phyloP scores from a whole-genome alignment of 2,113 vertebrate genomes.

The Dipodomys stephensi region DNA sequence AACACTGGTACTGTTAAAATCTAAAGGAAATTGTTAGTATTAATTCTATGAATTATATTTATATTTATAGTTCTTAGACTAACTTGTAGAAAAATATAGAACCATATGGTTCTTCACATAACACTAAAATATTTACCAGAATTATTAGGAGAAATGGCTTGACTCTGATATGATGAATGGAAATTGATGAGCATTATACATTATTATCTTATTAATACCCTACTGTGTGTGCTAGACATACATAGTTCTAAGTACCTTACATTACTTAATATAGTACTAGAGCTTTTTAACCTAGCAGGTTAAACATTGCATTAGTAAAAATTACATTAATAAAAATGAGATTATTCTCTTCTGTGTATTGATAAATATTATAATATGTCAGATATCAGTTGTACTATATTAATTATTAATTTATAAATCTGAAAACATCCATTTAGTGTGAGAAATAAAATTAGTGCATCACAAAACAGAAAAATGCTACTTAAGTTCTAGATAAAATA shows the following conservation, averaged over 20 bases:
- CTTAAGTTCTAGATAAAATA: background rate
- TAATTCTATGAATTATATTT: background rate
- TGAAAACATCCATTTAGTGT: background rate
- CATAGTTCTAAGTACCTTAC: background rate
- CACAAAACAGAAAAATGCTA: background rate
- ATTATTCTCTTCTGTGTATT: background rate
- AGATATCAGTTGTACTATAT: background rate
- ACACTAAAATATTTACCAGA: constrained; percentile 13
- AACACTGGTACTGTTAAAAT: too few species aligned
- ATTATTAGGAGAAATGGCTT: background rate
- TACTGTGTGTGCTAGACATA: background rate
- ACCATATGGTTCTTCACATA: constrained; percentile 6
- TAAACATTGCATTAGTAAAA: background rate
- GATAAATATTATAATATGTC: background rate
- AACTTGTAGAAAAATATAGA: constrained; percentile 21
- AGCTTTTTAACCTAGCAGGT: constrained; percentile 25
- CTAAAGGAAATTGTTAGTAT: too few species aligned
- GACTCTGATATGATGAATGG: constrained; percentile 25
- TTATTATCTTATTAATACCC: background rate
- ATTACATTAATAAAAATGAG: background rate
- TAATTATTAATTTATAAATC: constrained; percentile 7
- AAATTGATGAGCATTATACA: background rate
- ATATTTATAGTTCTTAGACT: constrained; percentile 40
- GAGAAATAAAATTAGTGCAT: constrained; percentile 31
- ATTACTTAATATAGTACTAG: background rate